Evolutionary conservation across 2,888 invertebrate species (phyloP), one percentile per base, ranked within the genome.

Genomic region (Euclidia mi): DNA sequence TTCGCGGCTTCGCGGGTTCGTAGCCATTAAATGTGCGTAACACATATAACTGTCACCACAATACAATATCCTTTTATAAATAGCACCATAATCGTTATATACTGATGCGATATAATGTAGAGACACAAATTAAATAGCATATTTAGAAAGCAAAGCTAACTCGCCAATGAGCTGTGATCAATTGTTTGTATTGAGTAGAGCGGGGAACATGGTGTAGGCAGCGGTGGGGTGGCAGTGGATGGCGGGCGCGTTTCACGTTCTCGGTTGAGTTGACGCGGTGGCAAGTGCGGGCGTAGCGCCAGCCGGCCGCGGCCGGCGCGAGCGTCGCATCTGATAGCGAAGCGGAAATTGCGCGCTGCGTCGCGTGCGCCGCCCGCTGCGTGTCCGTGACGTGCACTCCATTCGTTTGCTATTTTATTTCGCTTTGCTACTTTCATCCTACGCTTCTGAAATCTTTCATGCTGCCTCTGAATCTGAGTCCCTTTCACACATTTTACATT

Each of bases 331-430:
- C 89, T 88, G 92, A 90, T 88, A 85, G 86, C 82, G 78, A 80
- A 79, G 87, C 94, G 94, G 94, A 94, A 94, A 94, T 93, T 94
- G 90, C 86, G 85, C 85, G 83, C 82, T 82, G 81, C 83, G 90
- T 89, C 91, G 90, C 88, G 89, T 91, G 91, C 91, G 91, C 88
- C 82, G 88, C 67, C 73, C 78, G 75, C 85, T 82, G 88, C 84
- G 80, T 92, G 91, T 77, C 75, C 79, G 78, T 91, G 91, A 92
- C 92, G 84, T 90, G 89, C 87, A 85, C 86, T 87, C 86, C 74
- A 76, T 82, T 86, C 85, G 76, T 79, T 76, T 67, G 68, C 82
- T 85, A 87, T 87, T 90, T 89, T 88, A 89, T 89, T 91, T 88
- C 76, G 71, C 80, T 84, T 82, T 82, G 76, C 74, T 84, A 78